Conservation (phyloP, 2,888 invertebrate species). For the Esperia sulphurella region DNA sequence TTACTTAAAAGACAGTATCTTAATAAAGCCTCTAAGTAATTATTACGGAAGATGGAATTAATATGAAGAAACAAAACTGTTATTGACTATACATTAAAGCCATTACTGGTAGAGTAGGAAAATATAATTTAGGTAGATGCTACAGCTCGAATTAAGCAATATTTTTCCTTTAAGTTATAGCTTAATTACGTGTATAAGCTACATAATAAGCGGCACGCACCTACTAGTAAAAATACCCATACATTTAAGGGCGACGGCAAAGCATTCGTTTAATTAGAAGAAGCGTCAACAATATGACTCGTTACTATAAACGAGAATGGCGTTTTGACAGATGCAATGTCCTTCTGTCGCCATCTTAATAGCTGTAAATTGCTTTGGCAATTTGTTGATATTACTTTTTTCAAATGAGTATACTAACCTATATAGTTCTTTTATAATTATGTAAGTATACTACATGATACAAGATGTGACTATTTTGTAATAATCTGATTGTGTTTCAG, state of each 20-base stretch:
- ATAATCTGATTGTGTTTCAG: too few species aligned
- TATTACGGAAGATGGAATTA: too few species aligned
- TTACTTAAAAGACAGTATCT: too few species aligned
- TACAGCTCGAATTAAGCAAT: conserved; percentile 30
- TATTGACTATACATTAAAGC: too few species aligned
- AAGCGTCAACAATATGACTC: conserved; percentile 29
- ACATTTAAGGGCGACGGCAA: conserved; percentile 21
- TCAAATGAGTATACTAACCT: too few species aligned
- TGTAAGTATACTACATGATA: too few species aligned
- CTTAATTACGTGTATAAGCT: conserved; percentile 47
- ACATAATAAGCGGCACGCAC: conserved; percentile 34
- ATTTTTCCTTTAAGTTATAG: conserved; percentile 48
- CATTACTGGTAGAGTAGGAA: too few species aligned
- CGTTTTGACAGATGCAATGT: conserved; percentile 28
- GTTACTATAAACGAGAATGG: conserved; percentile 29
- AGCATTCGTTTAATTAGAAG: conserved; percentile 35
- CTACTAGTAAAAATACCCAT: conserved; percentile 15
- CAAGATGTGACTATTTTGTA: too few species aligned
- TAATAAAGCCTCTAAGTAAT: too few species aligned
- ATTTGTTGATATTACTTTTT: conserved; percentile 4
- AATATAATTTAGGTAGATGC: conserved; percentile 6
- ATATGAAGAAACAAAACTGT: too few species aligned
- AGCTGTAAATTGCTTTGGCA: conserved; percentile 7
- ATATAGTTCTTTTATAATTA: too few species aligned
- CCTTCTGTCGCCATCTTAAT: conserved; percentile 10